Base-by-base conservation (phyloP, 2,888 invertebrate genomes). In the Tenthredo notha region DNA sequence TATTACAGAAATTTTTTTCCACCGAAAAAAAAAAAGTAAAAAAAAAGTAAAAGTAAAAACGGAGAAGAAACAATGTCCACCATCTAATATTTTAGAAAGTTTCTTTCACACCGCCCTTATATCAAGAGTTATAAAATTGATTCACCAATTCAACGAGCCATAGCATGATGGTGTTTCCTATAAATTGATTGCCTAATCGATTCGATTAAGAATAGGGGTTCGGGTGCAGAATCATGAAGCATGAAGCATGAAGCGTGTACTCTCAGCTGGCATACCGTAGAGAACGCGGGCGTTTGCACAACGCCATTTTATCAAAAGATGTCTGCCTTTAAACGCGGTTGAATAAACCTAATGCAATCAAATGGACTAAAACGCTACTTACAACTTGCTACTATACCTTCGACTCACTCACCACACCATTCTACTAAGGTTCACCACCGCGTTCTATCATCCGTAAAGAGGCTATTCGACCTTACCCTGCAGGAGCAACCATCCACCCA, bases 331-430 rank as follows among this genome's bases (percentile, higher is more conserved):
- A 86, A 90, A 88, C 87, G 87, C 86, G 87, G 87, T 87, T 87
- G 89, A 90, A 90, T 88, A 89, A 88, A 88, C 80, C 87, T 89
- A 89, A 90, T 88, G 89, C 89, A 89, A 90, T 91, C 89, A 89
- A 91, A 90, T 88, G 89, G 89, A 87, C 89, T 88, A 90, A 90
- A 90, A 88, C 88, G 89, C 89, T 90, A 90, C 89, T 89, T 89
- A 88, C 87, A 90, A 90, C 88, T 90, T 90, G 86, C 88, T 85
- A 86, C 84, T 85, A 61, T 85, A 61, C 85, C 29, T 25, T 5
- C 33, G 25, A 54, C 29, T 75, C 0, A 21, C 43, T 43, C 50
- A 33, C 21, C 21, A 37, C 47, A 15, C 47, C 21, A 50, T 47
- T 43, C 21, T 25, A 47, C 25, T 10, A n/a, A 18, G 37, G 33